Evolutionary conservation across 2,888 invertebrate genomes (phyloP), one percentile per base, ranked within the genome.

Genomic region (Meandrusa payeni): DNA sequence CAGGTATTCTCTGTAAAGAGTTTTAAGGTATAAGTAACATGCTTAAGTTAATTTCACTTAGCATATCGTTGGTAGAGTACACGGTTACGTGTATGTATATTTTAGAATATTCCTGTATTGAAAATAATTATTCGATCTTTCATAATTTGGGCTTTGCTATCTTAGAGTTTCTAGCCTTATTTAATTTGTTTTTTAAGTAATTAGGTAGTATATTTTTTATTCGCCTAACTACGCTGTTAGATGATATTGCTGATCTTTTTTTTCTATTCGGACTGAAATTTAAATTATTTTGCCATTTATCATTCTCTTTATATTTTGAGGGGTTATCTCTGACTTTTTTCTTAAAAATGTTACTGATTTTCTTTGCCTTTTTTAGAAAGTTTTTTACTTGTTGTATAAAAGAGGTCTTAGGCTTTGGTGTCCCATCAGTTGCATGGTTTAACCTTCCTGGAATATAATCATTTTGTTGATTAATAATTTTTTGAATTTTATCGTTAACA

Each of bases 121-220:
- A n/a, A n/a, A n/a, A n/a, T n/a, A n/a, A n/a, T n/a, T n/a, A n/a
- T n/a, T n/a, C n/a, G n/a, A n/a, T n/a, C n/a, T n/a, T n/a, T n/a
- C n/a, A n/a, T n/a, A 13, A 28, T 27, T 41, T 36, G 10, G 36
- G 41, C 5, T 12, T 23, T n/a, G 32, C 12, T 5, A 34, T 29
- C 37, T 50, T 52, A 1, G 58, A 57, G 9, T 51, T 45, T 2
- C 71, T 55, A n/a, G 57, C 66, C 2, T 65, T 68, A 12, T 63
- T 59, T 0, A 76, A 54, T 57, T 80, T 79, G 2, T 69, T 67
- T 55, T 69, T 64, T 6, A 79, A 57, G 50, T 79, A 80, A 26
- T 60, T 61, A 1, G 82, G 81, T 50, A 81, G 61, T 2, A 81
- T 79, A 45, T 68, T 74, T 31, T 74, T 77, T 5, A 79, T 69